Evolutionary conservation across 2,888 invertebrate genomes (phyloP), one percentile per base, ranked within the genome.

Genomic region (Panzeria rudis): DNA sequence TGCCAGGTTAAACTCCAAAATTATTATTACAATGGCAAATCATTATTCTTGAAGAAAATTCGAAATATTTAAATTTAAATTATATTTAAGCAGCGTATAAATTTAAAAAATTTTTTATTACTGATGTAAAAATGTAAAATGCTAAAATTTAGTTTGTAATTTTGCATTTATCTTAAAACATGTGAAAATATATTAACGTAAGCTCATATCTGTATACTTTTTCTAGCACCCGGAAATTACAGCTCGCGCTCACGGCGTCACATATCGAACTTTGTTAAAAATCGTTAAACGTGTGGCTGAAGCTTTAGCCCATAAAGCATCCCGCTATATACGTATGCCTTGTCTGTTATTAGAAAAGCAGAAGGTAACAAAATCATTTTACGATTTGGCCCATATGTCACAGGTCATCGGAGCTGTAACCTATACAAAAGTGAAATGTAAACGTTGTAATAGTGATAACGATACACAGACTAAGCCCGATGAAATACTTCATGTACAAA

Each of bases 331-430:
- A 32, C 86, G 90, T 41, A 91, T 91, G 90, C 90, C 91, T 0
- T 90, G 90, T n/a, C 89, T 91, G 0, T 85, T 91, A 2, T 88
- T 90, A 0, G 90, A 91, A 66, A 91, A 91, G 59, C 91, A 91
- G 52, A 84, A 87, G 52, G 90, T 90, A 29, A 89, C 89, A 61
- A 89, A 89, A 44, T 89, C 89, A 0, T 91, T 91, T 80, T 89
- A 91, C 50, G 87, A 87, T 7, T 75, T 91, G 15, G 90, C 89
- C 0, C 89, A 88, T 78, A 90, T 91, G 89, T 90, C 91, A 0
- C 90, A 91, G 77, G 90, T 91, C 0, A 91, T 91, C 54, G 90
- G 90, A 0, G 89, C 90, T 1, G 82, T 91, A 6, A 84, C 87
- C 1, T 89, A 90, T 72, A 87, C 87, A 20, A 87, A 75, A n/a